Evolutionary conservation across 2,797 vertebrate species (phyloP).

Genomic region (Ptychadena robeensis): DNA sequence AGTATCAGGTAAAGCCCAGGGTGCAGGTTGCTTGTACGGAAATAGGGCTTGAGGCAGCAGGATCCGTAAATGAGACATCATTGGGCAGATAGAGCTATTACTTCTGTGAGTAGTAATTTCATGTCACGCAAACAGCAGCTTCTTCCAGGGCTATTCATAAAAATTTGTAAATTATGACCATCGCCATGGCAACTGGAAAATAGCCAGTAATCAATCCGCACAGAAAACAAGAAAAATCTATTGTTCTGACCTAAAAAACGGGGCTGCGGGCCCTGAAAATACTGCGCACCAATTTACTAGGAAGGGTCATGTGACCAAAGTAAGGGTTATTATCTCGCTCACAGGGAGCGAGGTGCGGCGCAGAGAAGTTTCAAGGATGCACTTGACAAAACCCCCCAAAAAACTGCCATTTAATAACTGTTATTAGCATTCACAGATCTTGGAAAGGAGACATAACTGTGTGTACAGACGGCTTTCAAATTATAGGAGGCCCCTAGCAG

Average conservation of each 20-base stretch:
- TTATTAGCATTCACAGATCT: background rate
- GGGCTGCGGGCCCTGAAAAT: background rate
- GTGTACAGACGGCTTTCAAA: background rate
- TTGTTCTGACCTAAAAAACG: constrained; percentile 55
- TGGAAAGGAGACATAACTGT: background rate
- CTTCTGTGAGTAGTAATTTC: background rate
- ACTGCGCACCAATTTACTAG: background rate
- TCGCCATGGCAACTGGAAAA: constrained; percentile 47
- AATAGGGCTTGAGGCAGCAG: background rate
- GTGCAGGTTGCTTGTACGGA: background rate
- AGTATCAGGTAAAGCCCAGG: background rate
- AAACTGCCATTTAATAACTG: background rate
- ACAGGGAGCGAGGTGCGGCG: background rate
- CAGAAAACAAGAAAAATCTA: constrained; percentile 36
- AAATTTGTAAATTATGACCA: constrained; percentile 19
- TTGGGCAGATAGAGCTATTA: background rate
- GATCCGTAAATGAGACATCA: background rate
- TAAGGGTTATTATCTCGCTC: constrained; percentile 19
- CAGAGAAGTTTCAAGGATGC: background rate
- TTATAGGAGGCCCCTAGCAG: background rate
- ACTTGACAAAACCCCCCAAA: background rate
- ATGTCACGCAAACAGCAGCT: background rate
- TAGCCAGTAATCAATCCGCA: constrained; percentile 21
- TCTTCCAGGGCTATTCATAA: constrained; percentile 26
- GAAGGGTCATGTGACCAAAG: constrained; percentile 6